Conservation (phyloP, 2,113 vertebrate genomes). For the Aspiorhynchus laticeps region DNA sequence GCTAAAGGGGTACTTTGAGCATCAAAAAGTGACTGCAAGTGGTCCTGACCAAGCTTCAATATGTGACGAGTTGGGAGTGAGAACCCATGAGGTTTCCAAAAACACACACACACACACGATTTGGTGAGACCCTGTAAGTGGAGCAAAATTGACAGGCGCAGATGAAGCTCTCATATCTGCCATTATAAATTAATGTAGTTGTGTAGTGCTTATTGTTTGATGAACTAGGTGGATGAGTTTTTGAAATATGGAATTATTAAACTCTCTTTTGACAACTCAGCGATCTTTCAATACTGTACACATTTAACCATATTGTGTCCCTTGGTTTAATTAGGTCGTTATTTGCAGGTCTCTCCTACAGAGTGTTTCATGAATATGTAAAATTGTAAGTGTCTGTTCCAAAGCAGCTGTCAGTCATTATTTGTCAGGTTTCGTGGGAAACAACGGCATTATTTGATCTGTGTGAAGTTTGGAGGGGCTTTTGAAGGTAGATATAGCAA, state of each 20-base stretch:
- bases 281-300: neutral
- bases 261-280: neutral
- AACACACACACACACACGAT: neutral
- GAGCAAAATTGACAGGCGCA: neutral
- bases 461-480: neutral
- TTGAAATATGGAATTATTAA: neutral
- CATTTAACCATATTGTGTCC: neutral
- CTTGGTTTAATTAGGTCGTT: neutral
- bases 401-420: neutral
- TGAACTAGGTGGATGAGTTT: constrained; percentile 6
- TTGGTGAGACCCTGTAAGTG: neutral
- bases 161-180: constrained; percentile 15
- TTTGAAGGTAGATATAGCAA: neutral
- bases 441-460: neutral
- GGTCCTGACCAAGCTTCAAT: too few species aligned
- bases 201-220: neutral
- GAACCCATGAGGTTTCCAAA: neutral
- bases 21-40: too few species aligned
- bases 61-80: too few species aligned
- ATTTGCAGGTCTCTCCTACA: neutral
- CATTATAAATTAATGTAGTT: constrained; percentile 20
- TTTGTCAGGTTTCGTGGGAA: neutral
- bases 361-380: neutral
- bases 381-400: neutral
- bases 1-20: too few species aligned